Evolutionary conservation across 2,888 invertebrate genomes (phyloP).

Genomic region (Lasioglossum morio): DNA sequence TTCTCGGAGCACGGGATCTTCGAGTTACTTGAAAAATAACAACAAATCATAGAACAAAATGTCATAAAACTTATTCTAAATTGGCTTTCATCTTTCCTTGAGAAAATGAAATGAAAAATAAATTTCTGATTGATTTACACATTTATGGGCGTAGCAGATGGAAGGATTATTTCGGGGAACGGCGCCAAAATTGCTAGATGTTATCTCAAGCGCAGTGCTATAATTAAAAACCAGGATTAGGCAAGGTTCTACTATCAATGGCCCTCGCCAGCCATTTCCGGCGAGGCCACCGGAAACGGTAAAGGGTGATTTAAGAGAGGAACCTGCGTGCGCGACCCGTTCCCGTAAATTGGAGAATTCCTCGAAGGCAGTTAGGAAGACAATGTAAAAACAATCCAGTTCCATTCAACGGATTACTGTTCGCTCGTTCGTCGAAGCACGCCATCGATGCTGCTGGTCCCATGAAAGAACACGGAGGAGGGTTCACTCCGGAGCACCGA

Average conservation of each 20-base stretch:
- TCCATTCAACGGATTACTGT: slow-evolving; percentile 46
- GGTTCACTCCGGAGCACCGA: slow-evolving; percentile 67
- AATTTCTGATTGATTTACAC: neutral
- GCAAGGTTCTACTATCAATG: neutral
- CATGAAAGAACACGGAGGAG: slow-evolving; percentile 67
- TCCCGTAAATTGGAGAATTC: slow-evolving; percentile 15
- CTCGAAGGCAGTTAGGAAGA: slow-evolving; percentile 68
- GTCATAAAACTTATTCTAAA: too few relatives aligned
- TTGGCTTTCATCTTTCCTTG: too few relatives aligned
- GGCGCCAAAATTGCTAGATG: neutral
- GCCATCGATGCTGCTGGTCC: slow-evolving; percentile 68
- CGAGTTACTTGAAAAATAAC: too few relatives aligned
- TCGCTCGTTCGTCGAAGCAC: slow-evolving; percentile 56
- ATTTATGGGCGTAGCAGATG: neutral
- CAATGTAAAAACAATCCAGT: slow-evolving; percentile 76
- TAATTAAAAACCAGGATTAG: slow-evolving; percentile 5
- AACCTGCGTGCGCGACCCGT: slow-evolving; percentile 31
- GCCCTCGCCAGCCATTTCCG: slow-evolving; percentile 15
- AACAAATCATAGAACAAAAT: too few relatives aligned
- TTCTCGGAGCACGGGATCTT: too few relatives aligned
- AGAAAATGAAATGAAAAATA: too few relatives aligned
- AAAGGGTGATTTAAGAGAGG: slow-evolving; percentile 45
- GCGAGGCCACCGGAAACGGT: neutral
- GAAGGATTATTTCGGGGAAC: too few relatives aligned
- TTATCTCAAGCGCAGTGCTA: neutral